Evolutionary conservation across 2,888 invertebrate species (phyloP), one percentile per base, ranked within the genome.

Genomic region (Antitype chi): DNA sequence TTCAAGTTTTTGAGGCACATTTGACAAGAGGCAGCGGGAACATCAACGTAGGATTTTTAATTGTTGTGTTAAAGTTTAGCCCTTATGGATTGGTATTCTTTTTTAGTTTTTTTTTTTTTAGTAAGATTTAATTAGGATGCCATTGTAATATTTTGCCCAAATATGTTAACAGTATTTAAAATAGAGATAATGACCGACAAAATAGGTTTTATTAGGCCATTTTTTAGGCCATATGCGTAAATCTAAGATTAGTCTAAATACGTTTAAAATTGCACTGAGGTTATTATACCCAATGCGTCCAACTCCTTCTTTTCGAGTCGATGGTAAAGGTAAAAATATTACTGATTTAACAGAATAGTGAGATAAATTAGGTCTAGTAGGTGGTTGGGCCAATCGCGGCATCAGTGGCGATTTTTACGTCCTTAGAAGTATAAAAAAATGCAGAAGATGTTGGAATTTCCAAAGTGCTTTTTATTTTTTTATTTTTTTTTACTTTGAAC

Each of bases 1-100:
- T 91, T 92, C 90, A 77, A 89, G 86, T 89, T 87, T 86, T 66
- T 71, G 88, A 74, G 87, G 73, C 23, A 0, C 79, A 83, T 89
- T 80, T 80, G 64, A 70, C 38, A 78, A 85, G 83, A 76, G 73
- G 13, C 1, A 82, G 90, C 88, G 88, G 32, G 25, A 7, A 5
- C 5, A 28, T n/a, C 9, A 25, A 25, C 20, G 1, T 20, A 25
- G 25, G 66, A 28, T 25, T 60, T 25, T 47, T 4, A 32, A 32
- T 32, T 32, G 32, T 32, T n/a, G n/a, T n/a, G n/a, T n/a, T n/a
- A n/a, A n/a, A n/a, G n/a, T n/a, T n/a, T n/a, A n/a, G n/a, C n/a
- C n/a, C n/a, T n/a, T n/a, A 32, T 32, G 32, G 32, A 4, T 4
- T 1, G 32, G 32, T 32, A 32, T 32, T 32, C 4, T 32, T 32